A percentile compares a stretch with the other conserved stretches of the same genome.
Conservation (phyloP, 2,888 invertebrate species). For the Lasioglossum leucozonium region DNA sequence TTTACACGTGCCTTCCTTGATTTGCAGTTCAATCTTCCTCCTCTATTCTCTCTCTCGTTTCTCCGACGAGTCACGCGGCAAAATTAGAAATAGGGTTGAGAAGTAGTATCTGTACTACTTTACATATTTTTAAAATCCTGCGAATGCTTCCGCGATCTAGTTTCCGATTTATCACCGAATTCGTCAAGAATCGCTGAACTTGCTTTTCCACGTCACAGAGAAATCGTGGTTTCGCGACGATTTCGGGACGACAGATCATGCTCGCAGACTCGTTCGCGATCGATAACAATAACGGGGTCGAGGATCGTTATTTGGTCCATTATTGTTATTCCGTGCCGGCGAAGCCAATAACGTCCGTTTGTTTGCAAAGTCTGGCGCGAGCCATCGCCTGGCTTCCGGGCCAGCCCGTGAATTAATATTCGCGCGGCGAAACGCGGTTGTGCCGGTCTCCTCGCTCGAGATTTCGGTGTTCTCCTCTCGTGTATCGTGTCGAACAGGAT, state of each 20-base stretch:
- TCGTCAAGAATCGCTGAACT: not conserved
- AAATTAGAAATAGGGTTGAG: too few relatives aligned
- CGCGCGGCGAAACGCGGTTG: slow-evolving; percentile 3
- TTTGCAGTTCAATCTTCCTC: too few relatives aligned
- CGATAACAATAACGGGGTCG: not conserved
- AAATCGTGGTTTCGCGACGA: not conserved
- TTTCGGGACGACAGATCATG: not conserved
- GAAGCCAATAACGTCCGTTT: slow-evolving; percentile 4
- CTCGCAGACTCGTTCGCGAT: not conserved
- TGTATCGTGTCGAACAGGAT: slow-evolving; percentile 3
- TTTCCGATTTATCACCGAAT: too few relatives aligned
- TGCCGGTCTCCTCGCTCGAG: not conserved
- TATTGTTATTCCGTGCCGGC: not conserved
- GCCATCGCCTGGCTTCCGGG: not conserved
- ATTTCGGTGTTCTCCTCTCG: not conserved
- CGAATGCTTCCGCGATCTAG: not conserved
- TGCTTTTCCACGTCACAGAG: not conserved
- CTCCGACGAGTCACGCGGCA: too few relatives aligned
- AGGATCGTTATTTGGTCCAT: not conserved
- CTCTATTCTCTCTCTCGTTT: too few relatives aligned
- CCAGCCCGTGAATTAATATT: slow-evolving; percentile 1
- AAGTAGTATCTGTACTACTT: too few relatives aligned
- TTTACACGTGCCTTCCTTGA: too few relatives aligned
- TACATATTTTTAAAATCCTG: not conserved
- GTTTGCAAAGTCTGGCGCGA: slow-evolving; percentile 13